phyloP scores from a whole-genome alignment of 2,113 vertebrate species.

The Chaetorhynchus papuensis region DNA sequence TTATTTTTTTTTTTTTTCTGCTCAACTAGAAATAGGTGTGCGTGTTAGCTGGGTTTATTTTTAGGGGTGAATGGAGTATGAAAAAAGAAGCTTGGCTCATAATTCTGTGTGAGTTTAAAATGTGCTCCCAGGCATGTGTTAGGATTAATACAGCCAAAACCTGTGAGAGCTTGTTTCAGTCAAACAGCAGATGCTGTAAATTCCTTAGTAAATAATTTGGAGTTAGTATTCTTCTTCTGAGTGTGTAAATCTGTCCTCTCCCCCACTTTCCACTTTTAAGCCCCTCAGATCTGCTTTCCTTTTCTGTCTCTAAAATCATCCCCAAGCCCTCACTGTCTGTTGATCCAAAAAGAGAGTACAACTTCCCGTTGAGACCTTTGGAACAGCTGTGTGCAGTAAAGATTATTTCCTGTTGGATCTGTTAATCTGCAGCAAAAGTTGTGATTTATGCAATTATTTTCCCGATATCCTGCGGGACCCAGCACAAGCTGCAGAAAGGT shows the following conservation, averaged over 20 bases:
- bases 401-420: neutral
- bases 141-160: neutral
- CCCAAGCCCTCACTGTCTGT: neutral
- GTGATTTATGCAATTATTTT: neutral
- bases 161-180: neutral
- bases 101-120: neutral
- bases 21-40: neutral
- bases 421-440: neutral
- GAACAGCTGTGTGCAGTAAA: neutral
- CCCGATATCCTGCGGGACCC: neutral
- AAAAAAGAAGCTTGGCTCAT: neutral
- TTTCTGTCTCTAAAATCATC: neutral
- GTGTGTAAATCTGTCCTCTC: neutral
- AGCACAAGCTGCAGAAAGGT: rapidly evolving
- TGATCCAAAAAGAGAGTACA: neutral
- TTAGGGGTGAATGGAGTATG: neutral
- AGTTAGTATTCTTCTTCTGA: neutral
- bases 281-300: neutral
- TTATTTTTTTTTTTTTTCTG: neutral
- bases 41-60: neutral
- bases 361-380: neutral
- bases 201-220: neutral
- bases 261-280: neutral
- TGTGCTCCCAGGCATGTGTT: neutral
- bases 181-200: neutral